phyloP scores from a whole-genome alignment of 2,113 vertebrate genomes.

The Tachysurus fulvidraco region DNA sequence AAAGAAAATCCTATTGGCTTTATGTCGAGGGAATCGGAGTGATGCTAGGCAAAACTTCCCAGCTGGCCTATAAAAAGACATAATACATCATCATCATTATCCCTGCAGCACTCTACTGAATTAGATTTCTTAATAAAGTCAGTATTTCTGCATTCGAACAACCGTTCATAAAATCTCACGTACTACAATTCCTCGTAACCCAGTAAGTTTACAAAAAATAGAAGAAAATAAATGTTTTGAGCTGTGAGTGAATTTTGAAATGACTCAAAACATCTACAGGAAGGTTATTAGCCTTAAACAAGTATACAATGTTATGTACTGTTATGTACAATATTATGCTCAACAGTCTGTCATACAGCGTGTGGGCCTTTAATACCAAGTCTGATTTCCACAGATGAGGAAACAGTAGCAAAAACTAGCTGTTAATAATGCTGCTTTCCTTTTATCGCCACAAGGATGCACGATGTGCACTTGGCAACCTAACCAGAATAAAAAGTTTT shows the following conservation, averaged over 20 bases:
- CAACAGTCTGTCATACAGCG: background rate
- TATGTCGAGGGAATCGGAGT: no score
- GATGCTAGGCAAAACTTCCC: no score
- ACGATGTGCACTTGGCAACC: background rate
- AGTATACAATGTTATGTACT: background rate
- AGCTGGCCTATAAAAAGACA: no score
- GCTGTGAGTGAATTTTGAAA: background rate
- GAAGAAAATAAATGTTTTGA: background rate
- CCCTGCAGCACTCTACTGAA: background rate
- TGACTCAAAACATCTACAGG: background rate
- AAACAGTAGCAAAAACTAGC: background rate
- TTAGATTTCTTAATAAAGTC: background rate
- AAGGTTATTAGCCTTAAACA: no score
- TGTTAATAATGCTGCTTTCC: background rate
- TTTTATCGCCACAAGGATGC: background rate
- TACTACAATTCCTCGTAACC: background rate
- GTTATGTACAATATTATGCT: background rate
- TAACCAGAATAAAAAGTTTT: background rate
- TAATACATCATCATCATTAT: no score
- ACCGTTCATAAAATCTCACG: background rate
- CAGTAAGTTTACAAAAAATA: background rate
- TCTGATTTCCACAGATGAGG: background rate
- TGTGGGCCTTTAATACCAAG: background rate
- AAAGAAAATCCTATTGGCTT: no score
- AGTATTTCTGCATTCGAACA: background rate